Evolutionary conservation across 2,888 invertebrate genomes (phyloP).

Genomic region (Loripinus fragilis): DNA sequence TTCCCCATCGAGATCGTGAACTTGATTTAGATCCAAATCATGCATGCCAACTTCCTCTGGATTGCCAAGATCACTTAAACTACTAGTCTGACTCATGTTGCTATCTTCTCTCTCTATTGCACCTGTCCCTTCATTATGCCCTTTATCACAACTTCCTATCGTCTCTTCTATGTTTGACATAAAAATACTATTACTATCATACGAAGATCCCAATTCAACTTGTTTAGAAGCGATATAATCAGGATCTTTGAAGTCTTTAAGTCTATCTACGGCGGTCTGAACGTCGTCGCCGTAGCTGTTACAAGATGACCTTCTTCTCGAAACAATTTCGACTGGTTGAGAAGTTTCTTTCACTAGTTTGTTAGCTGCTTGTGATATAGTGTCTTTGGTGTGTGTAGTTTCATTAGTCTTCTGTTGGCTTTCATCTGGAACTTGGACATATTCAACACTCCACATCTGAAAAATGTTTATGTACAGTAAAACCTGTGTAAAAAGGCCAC

Average conservation of each 20-base stretch:
- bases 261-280: slow-evolving; percentile 68
- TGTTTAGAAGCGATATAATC: slow-evolving; percentile 73
- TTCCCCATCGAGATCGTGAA: too few relatives aligned
- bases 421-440: slow-evolving; percentile 92
- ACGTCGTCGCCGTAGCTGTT: slow-evolving; percentile 74
- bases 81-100: slow-evolving; percentile 72
- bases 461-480: too few relatives aligned
- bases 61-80: slow-evolving; percentile 73
- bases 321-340: slow-evolving; percentile 47
- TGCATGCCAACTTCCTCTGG: slow-evolving; percentile 59
- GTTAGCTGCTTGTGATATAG: slow-evolving; percentile 27
- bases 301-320: slow-evolving; percentile 52
- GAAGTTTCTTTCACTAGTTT: slow-evolving; percentile 39
- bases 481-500: too few relatives aligned
- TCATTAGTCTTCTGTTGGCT: slow-evolving; percentile 41
- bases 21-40: slow-evolving; percentile 43
- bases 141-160: slow-evolving; percentile 48
- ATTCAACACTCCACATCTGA: slow-evolving; percentile 99
- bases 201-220: slow-evolving; percentile 79
- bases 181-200: slow-evolving; percentile 78
- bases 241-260: slow-evolving; percentile 80
- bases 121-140: slow-evolving; percentile 42
- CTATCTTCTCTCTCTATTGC: slow-evolving; percentile 61
- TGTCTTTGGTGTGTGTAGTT: slow-evolving; percentile 27
- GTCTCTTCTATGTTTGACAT: slow-evolving; percentile 61